Base-by-base conservation (phyloP, 35 echinoderm and acorn worm genomes). In the Anneissia japonica region DNA sequence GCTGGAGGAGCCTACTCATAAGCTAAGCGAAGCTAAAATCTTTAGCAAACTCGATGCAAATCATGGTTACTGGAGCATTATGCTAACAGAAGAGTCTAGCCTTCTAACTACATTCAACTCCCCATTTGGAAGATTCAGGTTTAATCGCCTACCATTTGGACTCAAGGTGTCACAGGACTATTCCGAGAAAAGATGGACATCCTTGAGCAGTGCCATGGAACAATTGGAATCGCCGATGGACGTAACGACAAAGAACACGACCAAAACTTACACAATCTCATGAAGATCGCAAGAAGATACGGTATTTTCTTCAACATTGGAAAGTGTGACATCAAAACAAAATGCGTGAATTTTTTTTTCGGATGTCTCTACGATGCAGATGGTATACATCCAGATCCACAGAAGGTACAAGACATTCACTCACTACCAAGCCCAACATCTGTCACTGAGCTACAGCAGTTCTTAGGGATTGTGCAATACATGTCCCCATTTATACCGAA, bases 171-270 rank as follows among this genome's bases (percentile, higher is more conserved):
- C 86, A 23, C 91, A 88, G 79, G 91, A 81, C n/a, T n/a, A n/a
- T 93, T 93, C 82, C 86, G 89, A 38, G 13, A 84, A 40, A 64
- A 80, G 34, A 93, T 88, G 79, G 87, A 93, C 75, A 40, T 90
- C 37, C 72, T 89, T 34, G 84, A 90, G 74, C 80, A 90, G 5
- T 93, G 91, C 76, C 64, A 46, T 0, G 88, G 92, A 19, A 84
- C 84, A 37, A 51, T 90, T 0, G 82, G 91, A 4, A 89, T 93
- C 23, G 91, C 91, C 37, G 91, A 93, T 75, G 73, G 73, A 4
- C 4, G 32, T 75, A 33, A 33, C 9, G 73, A 75, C 9, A 75
- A 33, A 75, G 32, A 75, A 28, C 73, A 75, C 26, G 73, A 75
- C 73, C 4, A 30, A 26, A 28, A 75, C 26, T 23, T 75, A 28